Conservation (phyloP, 2,113 vertebrate genomes). For the Rana temporaria region DNA sequence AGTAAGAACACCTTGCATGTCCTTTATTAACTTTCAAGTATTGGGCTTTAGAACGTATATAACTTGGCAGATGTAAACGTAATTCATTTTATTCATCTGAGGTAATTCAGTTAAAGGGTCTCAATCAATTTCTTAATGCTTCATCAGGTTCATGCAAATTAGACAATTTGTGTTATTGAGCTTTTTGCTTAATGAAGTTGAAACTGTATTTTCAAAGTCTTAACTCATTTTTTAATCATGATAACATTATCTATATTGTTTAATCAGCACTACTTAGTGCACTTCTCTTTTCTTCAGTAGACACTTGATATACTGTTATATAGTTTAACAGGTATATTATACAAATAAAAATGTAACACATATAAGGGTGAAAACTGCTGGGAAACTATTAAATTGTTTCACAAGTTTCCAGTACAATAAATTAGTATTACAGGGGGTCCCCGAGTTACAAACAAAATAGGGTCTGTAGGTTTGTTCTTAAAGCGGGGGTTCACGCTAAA, state of each 20-base stretch:
- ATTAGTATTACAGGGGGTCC: no score
- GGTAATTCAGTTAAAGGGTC: constrained; percentile 12
- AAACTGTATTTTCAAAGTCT: constrained; percentile 12
- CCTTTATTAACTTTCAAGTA: neutral
- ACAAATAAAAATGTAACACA: no score
- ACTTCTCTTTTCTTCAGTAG: no score
- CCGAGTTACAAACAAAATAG: no score
- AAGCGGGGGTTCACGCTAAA: no score
- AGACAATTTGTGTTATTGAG: constrained; percentile 28
- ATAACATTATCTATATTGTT: neutral
- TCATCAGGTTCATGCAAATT: constrained; percentile 24
- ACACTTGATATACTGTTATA: no score
- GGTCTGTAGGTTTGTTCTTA: no score
- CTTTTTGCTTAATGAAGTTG: constrained; percentile 26
- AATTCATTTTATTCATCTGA: constrained; percentile 22
- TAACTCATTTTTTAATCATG: constrained; percentile 13
- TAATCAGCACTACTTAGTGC: no score
- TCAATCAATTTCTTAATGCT: constrained; percentile 30
- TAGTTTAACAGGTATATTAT: no score
- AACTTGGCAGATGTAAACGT: neutral
- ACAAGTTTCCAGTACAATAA: no score
- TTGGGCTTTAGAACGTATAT: neutral
- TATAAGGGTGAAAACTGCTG: no score
- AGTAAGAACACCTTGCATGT: neutral
- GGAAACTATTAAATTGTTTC: no score